Evolutionary conservation across 2,888 invertebrate genomes (phyloP).

Genomic region (Priocnemis perturbator): DNA sequence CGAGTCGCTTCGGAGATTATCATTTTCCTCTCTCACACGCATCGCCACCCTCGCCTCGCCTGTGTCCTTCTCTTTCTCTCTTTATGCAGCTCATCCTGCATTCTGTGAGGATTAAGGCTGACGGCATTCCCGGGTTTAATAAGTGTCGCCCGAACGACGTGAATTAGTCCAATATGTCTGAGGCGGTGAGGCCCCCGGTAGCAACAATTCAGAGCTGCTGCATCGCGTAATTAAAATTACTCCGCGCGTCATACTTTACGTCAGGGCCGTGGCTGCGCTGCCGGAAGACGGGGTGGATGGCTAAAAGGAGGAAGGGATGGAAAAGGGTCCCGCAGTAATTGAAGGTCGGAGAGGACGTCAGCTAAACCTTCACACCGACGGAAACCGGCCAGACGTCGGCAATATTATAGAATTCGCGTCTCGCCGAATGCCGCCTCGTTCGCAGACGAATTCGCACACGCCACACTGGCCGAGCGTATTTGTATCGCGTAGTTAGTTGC

Average conservation of each 20-base stretch:
- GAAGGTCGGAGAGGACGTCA: constrained; percentile 29
- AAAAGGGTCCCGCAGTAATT: constrained; percentile 35
- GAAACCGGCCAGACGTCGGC: background rate
- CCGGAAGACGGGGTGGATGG: constrained; percentile 1
- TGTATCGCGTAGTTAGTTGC: background rate
- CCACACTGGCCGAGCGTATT: too few relatives aligned
- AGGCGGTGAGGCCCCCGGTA: constrained; percentile 60
- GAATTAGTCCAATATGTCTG: constrained; percentile 71
- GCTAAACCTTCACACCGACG: constrained; percentile 13
- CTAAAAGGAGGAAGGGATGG: background rate
- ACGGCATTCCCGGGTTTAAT: constrained; percentile 70
- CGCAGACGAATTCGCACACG: too few relatives aligned
- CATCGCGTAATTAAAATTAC: constrained; percentile 71
- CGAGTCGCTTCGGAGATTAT: constrained; percentile 38
- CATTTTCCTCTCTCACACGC: constrained; percentile 19
- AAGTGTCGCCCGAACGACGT: constrained; percentile 70
- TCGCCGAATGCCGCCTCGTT: too few relatives aligned
- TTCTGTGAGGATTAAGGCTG: constrained; percentile 63
- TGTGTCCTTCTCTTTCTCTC: background rate
- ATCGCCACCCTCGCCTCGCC: too few relatives aligned
- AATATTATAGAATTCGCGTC: background rate
- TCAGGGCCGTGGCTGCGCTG: constrained; percentile 33
- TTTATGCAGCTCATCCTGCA: constrained; percentile 46
- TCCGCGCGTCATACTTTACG: constrained; percentile 65
- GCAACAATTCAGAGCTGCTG: constrained; percentile 66